These are phyloP conservation scores for Tetraodon nigroviridis DNA, from an alignment of 2,113 vertebrate species.

Conservation along the genomic window DNA sequence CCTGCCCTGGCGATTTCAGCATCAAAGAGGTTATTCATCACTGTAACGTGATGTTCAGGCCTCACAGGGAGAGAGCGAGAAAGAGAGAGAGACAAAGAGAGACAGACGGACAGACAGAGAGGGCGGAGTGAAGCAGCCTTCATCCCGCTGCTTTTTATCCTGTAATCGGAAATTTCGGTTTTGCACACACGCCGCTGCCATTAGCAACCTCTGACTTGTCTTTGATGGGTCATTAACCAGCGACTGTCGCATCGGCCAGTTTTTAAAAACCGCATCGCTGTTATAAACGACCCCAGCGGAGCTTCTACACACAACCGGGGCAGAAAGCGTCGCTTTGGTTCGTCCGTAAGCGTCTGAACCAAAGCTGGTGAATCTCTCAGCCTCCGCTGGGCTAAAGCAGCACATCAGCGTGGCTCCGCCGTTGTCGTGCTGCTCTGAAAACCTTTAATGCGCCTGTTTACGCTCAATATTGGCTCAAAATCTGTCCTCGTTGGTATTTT, in stretches of 20 bases:
- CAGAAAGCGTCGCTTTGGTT: constrained; percentile 57
- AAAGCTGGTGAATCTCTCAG: constrained; percentile 22
- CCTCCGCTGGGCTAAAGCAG: constrained; percentile 22
- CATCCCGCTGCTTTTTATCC: constrained; percentile 38
- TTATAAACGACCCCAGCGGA: constrained; percentile 33
- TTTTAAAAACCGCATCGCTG: constrained; percentile 33
- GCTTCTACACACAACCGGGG: constrained; percentile 38
- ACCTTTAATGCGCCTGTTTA: too few species aligned
- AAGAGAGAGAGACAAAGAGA: constrained; percentile 1
- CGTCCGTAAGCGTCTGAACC: constrained; percentile 45
- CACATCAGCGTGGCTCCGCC: neutral
- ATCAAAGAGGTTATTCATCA: constrained; percentile 62
- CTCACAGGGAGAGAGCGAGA: constrained; percentile 17
- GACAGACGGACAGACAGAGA: neutral
- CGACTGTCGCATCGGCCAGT: constrained; percentile 4
- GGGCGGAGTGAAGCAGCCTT: constrained; percentile 15
- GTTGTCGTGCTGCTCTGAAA: neutral
- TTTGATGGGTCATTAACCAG: constrained; percentile 22
- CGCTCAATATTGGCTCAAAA: too few species aligned
- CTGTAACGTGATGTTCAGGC: constrained; percentile 40
- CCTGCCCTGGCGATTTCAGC: constrained; percentile 29
- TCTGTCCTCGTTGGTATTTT: too few species aligned
- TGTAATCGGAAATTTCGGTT: constrained; percentile 30
- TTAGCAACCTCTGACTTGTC: constrained; percentile 7
- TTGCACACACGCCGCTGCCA: constrained; percentile 17